Percentiles rank a stretch among this genome's conserved stretches.
phyloP scores from a whole-genome alignment of 2,888 invertebrate genomes.

The Sinopyrophorus schimmeli region DNA sequence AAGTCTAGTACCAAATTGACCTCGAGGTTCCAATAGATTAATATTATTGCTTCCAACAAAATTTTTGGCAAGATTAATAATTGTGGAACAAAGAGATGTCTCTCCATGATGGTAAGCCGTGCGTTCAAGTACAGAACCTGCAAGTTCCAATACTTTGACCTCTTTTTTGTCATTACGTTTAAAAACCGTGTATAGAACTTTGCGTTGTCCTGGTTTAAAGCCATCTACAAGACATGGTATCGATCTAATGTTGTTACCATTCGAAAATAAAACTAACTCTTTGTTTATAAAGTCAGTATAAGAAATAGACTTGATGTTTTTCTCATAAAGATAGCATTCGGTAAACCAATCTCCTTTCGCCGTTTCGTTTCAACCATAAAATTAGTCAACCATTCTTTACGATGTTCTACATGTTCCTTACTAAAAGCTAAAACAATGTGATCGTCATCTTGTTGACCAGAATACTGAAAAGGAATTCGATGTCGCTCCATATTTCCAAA shows the following conservation, averaged over 20 bases:
- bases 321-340: constrained; percentile 91
- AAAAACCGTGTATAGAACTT: constrained; percentile 92
- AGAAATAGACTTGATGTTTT: constrained; percentile 75
- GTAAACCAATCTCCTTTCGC: constrained; percentile 80
- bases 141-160: constrained; percentile 96
- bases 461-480: constrained; percentile 85
- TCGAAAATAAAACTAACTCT: constrained; percentile 93
- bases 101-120: constrained; percentile 99
- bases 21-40: constrained; percentile 90
- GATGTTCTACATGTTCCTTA: constrained; percentile 91
- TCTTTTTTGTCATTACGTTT: constrained; percentile 95
- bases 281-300: constrained; percentile 94
- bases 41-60: constrained; percentile 98
- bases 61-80: constrained; percentile 96
- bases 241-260: constrained; percentile 88
- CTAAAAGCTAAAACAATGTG: constrained; percentile 94
- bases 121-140: constrained; percentile 95
- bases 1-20: constrained; percentile 94
- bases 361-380: constrained; percentile 93
- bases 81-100: constrained; percentile 89
- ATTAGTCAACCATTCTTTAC: constrained; percentile 95
- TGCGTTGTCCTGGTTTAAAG: constrained; percentile 96
- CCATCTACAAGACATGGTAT: constrained; percentile 84
- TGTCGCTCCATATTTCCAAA: constrained; percentile 95
- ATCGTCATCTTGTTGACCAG: constrained; percentile 86